Evolutionary conservation across 92 coral and sea anemone genomes (phyloP).

Genomic region (Zoanthus sociatus): DNA sequence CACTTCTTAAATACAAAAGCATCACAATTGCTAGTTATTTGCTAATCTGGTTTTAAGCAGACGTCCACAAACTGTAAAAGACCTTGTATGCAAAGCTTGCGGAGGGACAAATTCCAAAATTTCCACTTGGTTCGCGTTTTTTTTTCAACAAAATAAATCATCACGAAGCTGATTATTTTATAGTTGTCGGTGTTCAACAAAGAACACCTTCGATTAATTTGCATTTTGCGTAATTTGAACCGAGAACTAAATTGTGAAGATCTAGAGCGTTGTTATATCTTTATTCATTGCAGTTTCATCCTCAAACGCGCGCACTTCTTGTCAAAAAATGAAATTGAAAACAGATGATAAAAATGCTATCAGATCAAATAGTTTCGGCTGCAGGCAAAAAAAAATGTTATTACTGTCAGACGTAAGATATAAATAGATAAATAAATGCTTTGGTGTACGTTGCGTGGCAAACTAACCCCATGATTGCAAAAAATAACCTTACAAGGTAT

Average conservation of each 20-base stretch:
- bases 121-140: background rate
- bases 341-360: background rate
- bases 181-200: background rate
- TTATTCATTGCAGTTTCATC: background rate
- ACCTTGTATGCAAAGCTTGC: background rate
- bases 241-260: background rate
- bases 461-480: background rate
- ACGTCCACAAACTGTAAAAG: background rate
- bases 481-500: slow-evolving; percentile 25
- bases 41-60: background rate
- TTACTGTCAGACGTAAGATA: background rate
- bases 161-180: background rate
- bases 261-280: background rate
- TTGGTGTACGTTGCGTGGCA: background rate
- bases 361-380: background rate
- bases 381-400: background rate
- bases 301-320: background rate
- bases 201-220: background rate
- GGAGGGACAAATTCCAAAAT: background rate
- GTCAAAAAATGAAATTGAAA: background rate
- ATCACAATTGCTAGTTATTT: background rate
- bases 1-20: background rate
- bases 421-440: background rate
- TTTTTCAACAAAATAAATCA: background rate
- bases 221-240: slow-evolving; percentile 15